These are phyloP conservation scores for Lota lota DNA, from an alignment of 2,113 vertebrate genomes.

Conservation along the genomic window DNA sequence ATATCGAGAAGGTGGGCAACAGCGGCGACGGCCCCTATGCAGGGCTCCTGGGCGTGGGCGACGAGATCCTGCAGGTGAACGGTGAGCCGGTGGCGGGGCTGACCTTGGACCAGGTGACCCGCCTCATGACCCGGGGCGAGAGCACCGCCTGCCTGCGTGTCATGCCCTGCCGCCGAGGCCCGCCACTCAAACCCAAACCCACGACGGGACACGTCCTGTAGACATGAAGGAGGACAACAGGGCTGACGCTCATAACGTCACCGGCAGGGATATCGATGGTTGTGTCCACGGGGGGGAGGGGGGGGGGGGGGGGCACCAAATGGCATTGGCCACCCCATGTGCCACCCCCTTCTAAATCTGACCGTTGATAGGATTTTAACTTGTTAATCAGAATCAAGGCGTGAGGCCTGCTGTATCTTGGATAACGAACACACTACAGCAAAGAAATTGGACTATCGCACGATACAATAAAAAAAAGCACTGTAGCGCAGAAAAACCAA, in stretches of 20 bases:
- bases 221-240: background rate
- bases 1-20: constrained; percentile 87
- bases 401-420: too few species aligned
- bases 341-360: too few species aligned
- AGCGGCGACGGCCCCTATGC: constrained; percentile 81
- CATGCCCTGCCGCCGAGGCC: constrained; percentile 76
- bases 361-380: too few species aligned
- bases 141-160: constrained; percentile 81
- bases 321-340: too few species aligned
- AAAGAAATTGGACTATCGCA: too few species aligned
- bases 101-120: constrained; percentile 75
- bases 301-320: too few species aligned
- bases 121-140: constrained; percentile 73
- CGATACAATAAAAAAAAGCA: too few species aligned
- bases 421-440: too few species aligned
- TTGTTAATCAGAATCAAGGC: too few species aligned
- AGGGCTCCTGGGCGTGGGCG: constrained; percentile 84
- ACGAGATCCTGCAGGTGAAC: constrained; percentile 92
- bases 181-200: constrained; percentile 22
- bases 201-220: constrained; percentile 9
- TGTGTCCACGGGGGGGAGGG: background rate
- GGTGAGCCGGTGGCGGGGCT: constrained; percentile 82
- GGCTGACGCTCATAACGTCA: background rate
- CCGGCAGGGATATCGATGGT: background rate
- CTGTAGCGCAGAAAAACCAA: too few species aligned